Evolutionary conservation across 2,888 invertebrate genomes (phyloP), one percentile per base, ranked within the genome.

Genomic region (Ellobium chinense): DNA sequence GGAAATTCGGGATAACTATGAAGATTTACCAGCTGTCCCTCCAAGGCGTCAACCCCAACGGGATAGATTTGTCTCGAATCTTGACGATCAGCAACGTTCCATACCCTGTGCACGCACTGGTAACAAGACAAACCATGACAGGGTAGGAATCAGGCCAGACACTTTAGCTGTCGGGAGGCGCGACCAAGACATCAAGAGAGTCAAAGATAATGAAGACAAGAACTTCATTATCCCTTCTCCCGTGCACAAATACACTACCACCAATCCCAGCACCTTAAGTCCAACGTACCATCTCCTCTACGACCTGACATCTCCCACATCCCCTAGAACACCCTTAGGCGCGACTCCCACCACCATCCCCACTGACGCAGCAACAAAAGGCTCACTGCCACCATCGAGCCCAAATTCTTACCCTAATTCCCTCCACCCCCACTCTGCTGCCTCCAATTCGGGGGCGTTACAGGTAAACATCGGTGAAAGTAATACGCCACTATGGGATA

Each of bases 201-300:
- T 31, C 58, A 14, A 29, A 39, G 56, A 77, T 18, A 60, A 36
- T 9, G 34, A 60, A 34, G 34, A 60, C 14, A 27, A n/a, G 18
- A 9, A 29, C 29, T 37, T 68, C 14, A 24, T 58, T 37, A 79
- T 79, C 29, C 56, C 72, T 24, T 21, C 65, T n/a, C 78, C 72
- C 29, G 27, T 69, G 2, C 54, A 56, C 31, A 65, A 54, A 12
- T 72, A 29, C 46, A 72, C 63, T 2, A 54, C 72, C 37, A 79
- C 72, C 63, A 72, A 72, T 60, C 72, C 72, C 5, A 27, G 29
- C 27, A 79, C 78, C 14, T 54, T 46, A 7, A 72, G 72, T 29
- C 72, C 58, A n/a, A 72, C 62, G 0, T 79, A 79, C 73, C 72
- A 72, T 12, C 54, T 78, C 1, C 3, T 79, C 7, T 65, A 72